Conservation (phyloP, 2,888 invertebrate species). For the Folsomia candida region DNA sequence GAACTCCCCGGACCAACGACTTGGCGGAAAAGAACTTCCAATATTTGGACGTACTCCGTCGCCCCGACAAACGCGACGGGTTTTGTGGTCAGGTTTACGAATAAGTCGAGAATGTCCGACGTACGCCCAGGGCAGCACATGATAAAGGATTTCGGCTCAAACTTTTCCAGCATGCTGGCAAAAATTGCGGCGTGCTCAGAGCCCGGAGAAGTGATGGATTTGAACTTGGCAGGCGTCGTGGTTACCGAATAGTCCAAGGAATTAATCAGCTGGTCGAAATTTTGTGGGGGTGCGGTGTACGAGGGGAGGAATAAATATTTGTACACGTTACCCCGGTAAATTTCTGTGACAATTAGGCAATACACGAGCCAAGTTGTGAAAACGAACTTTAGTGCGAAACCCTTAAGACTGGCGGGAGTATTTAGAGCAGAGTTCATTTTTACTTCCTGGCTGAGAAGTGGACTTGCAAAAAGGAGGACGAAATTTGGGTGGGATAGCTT, state of each 20-base stretch:
- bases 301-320: background rate
- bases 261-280: background rate
- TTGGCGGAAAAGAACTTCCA: background rate
- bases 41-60: background rate
- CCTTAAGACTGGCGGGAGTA: background rate
- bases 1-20: background rate
- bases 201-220: background rate
- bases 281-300: background rate
- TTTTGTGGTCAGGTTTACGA: background rate
- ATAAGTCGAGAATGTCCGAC: background rate
- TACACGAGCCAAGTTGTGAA: background rate
- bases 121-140: background rate
- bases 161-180: background rate
- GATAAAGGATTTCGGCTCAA: background rate
- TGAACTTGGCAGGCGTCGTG: background rate
- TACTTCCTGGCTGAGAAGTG: background rate
- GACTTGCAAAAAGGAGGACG: background rate
- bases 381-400: background rate
- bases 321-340: background rate
- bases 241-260: background rate
- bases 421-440: background rate
- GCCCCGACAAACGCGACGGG: background rate
- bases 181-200: background rate
- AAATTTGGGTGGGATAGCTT: background rate
- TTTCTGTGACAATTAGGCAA: background rate